Conservation (phyloP, 2,113 vertebrate species). For the Hippolais icterina region DNA sequence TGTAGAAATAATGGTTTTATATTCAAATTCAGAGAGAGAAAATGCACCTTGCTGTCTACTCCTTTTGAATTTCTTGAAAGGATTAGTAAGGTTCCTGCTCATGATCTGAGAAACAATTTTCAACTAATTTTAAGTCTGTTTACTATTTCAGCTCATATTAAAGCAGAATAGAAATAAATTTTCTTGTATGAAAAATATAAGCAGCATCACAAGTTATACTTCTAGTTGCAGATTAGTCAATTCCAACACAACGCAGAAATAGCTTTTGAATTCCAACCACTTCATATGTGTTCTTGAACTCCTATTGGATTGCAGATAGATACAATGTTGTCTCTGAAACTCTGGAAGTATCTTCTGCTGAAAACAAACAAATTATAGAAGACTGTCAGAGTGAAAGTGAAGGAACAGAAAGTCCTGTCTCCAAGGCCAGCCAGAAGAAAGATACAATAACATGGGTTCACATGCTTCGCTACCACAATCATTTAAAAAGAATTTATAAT, state of each 20-base stretch:
- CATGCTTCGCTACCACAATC: conserved; percentile 76
- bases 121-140: not conserved
- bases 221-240: not conserved
- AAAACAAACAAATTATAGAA: not conserved
- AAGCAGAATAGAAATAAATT: not conserved
- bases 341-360: not conserved
- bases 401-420: not conserved
- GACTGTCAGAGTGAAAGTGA: not conserved
- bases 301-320: conserved; percentile 58
- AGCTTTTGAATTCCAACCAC: not conserved
- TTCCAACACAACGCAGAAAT: not conserved
- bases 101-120: not conserved
- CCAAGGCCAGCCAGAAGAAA: not conserved
- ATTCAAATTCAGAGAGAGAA: not conserved
- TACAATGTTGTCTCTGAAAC: conserved; percentile 35
- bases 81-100: not conserved
- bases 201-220: not conserved
- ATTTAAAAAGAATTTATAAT: conserved; percentile 76
- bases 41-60: not conserved
- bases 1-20: not conserved
- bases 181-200: not conserved
- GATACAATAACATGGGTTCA: conserved; percentile 76
- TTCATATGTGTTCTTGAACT: not conserved
- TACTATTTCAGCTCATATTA: not conserved
- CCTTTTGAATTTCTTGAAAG: not conserved